phyloP scores from a whole-genome alignment of 2,797 vertebrate genomes.

The Eremophila alpestris region DNA sequence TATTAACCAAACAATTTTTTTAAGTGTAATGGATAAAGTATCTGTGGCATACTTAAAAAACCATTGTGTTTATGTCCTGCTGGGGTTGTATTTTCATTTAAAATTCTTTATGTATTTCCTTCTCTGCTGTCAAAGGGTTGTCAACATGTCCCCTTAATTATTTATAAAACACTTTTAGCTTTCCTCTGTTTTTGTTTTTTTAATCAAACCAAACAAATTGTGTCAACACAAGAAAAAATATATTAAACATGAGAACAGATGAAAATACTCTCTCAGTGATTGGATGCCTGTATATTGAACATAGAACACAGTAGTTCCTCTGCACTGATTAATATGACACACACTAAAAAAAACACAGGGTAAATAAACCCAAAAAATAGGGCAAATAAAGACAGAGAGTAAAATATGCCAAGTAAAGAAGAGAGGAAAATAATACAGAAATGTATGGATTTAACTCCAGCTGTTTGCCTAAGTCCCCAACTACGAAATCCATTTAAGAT shows the following conservation, averaged over 20 bases:
- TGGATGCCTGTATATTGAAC: background rate
- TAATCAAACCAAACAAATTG: background rate
- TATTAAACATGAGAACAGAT: background rate
- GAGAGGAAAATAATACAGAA: background rate
- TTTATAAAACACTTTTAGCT: conserved; percentile 13
- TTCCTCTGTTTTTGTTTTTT: background rate
- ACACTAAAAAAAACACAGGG: background rate
- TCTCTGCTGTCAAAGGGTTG: background rate
- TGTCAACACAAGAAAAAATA: background rate
- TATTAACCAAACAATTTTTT: background rate
- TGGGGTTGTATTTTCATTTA: background rate
- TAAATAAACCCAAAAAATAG: background rate
- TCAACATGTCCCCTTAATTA: background rate
- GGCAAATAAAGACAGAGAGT: background rate
- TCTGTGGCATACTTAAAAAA: background rate
- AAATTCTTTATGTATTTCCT: background rate
- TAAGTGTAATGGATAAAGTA: background rate
- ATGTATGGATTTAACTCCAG: background rate
- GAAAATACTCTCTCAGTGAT: background rate
- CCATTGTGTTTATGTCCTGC: background rate
- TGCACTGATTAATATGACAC: background rate
- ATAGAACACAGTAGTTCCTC: background rate
- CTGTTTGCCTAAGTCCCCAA: background rate
- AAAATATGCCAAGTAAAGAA: background rate
- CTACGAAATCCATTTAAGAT: background rate